These are phyloP conservation scores for Ciconia nigra DNA, from an alignment of 2,797 vertebrate species.

Conservation along the genomic window DNA sequence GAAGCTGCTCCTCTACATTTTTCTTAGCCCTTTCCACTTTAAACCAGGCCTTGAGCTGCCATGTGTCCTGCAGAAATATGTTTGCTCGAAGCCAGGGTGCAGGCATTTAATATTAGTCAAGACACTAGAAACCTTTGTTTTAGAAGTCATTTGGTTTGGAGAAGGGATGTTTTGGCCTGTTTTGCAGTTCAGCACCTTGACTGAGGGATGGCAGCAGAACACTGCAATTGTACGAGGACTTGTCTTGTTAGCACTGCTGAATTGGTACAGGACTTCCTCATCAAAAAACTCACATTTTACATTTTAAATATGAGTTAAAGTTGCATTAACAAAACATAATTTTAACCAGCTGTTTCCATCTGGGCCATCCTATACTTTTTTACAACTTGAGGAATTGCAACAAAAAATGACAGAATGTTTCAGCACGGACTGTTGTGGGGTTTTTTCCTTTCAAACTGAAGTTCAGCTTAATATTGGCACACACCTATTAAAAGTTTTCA, in stretches of 20 bases:
- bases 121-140: background rate
- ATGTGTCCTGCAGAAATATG: background rate
- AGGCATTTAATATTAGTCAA: background rate
- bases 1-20: background rate
- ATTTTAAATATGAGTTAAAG: background rate
- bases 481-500: rapidly evolving
- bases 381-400: background rate
- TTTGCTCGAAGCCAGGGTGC: background rate
- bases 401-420: background rate
- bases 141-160: background rate
- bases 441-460: background rate
- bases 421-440: rapidly evolving
- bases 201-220: background rate
- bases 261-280: background rate
- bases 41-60: background rate
- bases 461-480: background rate
- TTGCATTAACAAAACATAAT: background rate
- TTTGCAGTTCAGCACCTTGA: background rate
- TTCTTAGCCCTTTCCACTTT: background rate
- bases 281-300: background rate
- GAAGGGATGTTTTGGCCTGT: background rate
- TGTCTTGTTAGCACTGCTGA: background rate
- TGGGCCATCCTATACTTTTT: background rate
- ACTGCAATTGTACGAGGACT: background rate
- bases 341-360: background rate